phyloP scores from a whole-genome alignment of 2,888 invertebrate species.

The Pilophorus perplexus region DNA sequence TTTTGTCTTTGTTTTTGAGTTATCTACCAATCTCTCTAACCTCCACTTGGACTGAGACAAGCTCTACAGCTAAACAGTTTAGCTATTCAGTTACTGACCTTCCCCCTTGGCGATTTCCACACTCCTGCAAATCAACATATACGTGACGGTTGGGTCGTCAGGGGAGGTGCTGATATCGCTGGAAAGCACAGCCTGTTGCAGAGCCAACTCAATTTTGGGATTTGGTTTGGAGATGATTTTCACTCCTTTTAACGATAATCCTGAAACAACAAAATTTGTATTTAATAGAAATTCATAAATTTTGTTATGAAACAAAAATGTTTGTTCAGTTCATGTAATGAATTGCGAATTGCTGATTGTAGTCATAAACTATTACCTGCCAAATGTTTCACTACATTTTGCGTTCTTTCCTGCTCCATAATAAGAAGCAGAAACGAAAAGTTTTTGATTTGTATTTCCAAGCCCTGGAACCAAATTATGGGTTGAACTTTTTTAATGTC shows the following conservation, averaged over 20 bases:
- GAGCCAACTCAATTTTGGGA: constrained; percentile 37
- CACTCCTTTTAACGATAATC: constrained; percentile 31
- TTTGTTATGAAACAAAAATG: no score
- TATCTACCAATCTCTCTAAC: no score
- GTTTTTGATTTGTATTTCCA: constrained; percentile 54
- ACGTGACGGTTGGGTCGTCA: constrained; percentile 33
- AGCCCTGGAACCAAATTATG: constrained; percentile 60
- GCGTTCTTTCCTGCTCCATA: constrained; percentile 58
- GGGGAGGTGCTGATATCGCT: constrained; percentile 27
- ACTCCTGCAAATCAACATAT: constrained; percentile 37
- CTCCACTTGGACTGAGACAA: no score
- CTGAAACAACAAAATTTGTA: constrained; percentile 25
- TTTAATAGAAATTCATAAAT: no score
- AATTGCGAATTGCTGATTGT: no score
- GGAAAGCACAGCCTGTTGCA: constrained; percentile 41
- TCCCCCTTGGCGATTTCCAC: constrained; percentile 42
- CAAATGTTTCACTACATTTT: constrained; percentile 56
- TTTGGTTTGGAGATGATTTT: constrained; percentile 37
- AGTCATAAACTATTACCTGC: no score
- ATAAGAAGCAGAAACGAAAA: constrained; percentile 53
- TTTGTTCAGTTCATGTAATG: no score
- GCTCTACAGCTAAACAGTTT: no score
- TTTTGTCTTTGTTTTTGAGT: no score
- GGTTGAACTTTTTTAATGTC: constrained; percentile 54
- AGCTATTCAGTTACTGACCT: constrained; percentile 29